Evolutionary conservation across 2,113 vertebrate genomes (phyloP), one percentile per base, ranked within the genome.

Genomic region (Scytalopus superciliaris): DNA sequence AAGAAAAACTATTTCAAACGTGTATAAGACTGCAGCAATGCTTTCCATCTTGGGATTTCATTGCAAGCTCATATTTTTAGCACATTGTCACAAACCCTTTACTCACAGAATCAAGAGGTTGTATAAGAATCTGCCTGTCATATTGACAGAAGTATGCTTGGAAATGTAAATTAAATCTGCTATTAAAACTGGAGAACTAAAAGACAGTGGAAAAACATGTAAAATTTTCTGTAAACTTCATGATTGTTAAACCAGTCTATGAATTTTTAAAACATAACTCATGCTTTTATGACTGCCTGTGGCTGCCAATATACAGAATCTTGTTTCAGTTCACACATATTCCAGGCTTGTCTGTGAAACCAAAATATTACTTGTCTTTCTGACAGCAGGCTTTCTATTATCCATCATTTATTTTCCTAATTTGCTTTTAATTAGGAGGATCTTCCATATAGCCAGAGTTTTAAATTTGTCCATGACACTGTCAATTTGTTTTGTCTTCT

Each of bases 21-120:
- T 45, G 50, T 39, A 66, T 50, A 56, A 92, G 31, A 80, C 27
- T 59, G 19, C 75, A 84, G 67, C 47, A 81, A 30, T 84, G 39
- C 21, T 86, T 97, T 82, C 72, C 13, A 47, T 74, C 59, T 92
- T 90, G 92, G 86, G 94, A 95, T 70, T 95, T 93, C n/a, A 70
- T 62, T 80, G 50, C 72, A 88, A 80, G 25, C 79, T 94, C 23
- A 23, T 40, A 55, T 84, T 85, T 93, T 92, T 68, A 77, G 23
- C 1, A 1, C 31, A 33, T 63, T 86, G 55, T 93, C 76, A 92
- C 33, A 86, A 89, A 87, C 11, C 2, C 37, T 67, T 63, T 80
- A 55, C 19, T 78, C 42, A 6, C 42, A 59, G 27, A 90, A 84
- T 84, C 47, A 55, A 67, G 49, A 70, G 37, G 39, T 78, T 84